Conservation (phyloP, 2,113 vertebrate species). For the Pachycephala philippinensis region DNA sequence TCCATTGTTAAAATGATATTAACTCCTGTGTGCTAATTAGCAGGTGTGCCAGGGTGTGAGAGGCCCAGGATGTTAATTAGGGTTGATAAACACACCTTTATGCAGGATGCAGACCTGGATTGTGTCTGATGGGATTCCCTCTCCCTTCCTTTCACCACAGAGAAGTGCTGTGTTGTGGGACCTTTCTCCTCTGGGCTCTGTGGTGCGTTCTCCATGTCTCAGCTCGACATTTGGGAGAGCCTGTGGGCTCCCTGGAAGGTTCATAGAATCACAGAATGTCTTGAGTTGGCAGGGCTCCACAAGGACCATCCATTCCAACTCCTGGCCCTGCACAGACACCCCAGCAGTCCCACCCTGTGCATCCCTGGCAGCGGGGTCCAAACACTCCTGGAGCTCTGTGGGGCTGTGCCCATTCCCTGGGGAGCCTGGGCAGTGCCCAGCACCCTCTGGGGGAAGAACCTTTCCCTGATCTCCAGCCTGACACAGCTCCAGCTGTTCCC, state of each 20-base stretch:
- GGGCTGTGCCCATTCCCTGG: not conserved
- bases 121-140: not conserved
- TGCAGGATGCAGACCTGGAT: not conserved
- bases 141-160: not conserved
- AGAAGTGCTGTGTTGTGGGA: not conserved
- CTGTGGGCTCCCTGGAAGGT: not conserved
- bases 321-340: not conserved
- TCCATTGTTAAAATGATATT: conserved; percentile 18
- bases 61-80: conserved; percentile 7
- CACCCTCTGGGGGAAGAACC: not conserved
- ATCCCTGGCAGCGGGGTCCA: accelerated
- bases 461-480: not conserved
- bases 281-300: not conserved
- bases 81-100: conserved; percentile 4
- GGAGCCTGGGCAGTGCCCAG: not conserved
- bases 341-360: not conserved
- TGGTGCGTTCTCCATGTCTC: not conserved
- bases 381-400: accelerated
- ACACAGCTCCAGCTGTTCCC: not conserved
- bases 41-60: conserved; percentile 60
- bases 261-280: not conserved
- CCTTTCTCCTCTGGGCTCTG: not conserved
- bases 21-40: conserved; percentile 46
- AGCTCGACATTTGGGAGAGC: not conserved
- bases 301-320: not conserved